Percentiles rank a stretch among this genome's conserved stretches.
phyloP scores from a whole-genome alignment of 2,113 vertebrate species.

The Dromiciops gliroides region DNA sequence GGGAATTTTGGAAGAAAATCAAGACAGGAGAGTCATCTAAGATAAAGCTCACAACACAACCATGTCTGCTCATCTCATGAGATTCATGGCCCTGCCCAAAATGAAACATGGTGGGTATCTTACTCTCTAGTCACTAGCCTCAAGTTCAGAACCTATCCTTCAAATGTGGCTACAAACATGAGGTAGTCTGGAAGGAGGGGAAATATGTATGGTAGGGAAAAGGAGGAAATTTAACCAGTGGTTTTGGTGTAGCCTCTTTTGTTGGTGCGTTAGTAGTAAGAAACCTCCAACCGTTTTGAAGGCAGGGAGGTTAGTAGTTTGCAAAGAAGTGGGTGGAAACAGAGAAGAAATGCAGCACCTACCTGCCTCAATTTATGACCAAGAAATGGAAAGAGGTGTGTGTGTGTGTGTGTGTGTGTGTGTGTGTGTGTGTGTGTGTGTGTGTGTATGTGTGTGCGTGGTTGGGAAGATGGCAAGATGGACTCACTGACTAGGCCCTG shows the following conservation, averaged over 20 bases:
- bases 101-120: background rate
- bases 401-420: background rate
- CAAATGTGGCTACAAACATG: background rate
- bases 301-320: background rate
- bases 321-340: background rate
- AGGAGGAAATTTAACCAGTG: background rate
- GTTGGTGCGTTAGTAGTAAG: background rate
- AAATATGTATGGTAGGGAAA: background rate
- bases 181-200: background rate
- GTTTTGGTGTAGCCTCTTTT: background rate
- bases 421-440: background rate
- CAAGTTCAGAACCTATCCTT: background rate
- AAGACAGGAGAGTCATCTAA: background rate
- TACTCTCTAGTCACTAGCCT: background rate
- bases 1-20: background rate
- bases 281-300: background rate
- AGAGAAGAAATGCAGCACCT: background rate
- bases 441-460: background rate
- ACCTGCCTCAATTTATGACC: background rate
- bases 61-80: background rate
- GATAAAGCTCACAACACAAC: background rate
- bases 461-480: background rate
- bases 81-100: background rate
- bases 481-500: background rate
- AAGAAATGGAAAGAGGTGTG: background rate